Percentiles rank a stretch among this genome's conserved stretches.
These are phyloP conservation scores for Leptinotarsa lineolata DNA, from an alignment of 1,140 invertebrate species.

Conservation along the genomic window DNA sequence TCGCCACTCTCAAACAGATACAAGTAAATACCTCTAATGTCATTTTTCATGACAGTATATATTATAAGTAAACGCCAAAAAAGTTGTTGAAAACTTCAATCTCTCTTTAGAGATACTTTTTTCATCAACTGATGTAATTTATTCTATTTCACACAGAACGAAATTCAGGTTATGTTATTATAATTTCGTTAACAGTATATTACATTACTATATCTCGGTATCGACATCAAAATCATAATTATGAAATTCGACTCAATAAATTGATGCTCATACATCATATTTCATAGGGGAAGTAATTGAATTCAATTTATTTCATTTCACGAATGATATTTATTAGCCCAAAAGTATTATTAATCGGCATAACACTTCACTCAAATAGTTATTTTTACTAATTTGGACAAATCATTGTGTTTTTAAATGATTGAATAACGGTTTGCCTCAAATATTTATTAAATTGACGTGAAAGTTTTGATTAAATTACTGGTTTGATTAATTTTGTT, in stretches of 20 bases:
- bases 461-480: background rate
- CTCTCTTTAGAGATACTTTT: no score
- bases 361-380: slow-evolving; percentile 3
- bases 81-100: no score
- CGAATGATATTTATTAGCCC: background rate
- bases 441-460: slow-evolving; percentile 1
- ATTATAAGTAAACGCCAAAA: no score
- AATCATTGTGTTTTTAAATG: background rate
- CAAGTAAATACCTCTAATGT: no score
- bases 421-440: background rate
- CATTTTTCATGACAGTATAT: no score
- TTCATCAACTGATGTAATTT: no score
- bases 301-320: background rate
- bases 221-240: background rate
- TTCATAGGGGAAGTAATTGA: background rate
- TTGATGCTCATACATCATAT: background rate
- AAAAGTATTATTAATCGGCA: background rate
- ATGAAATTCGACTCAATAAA: background rate
- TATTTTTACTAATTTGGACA: background rate
- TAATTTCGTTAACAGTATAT: background rate
- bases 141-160: no score
- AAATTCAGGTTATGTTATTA: no score
- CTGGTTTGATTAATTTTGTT: background rate
- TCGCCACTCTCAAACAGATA: no score
- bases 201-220: background rate